Percentiles rank a stretch among this genome's conserved stretches.
Evolutionary conservation across 1,140 invertebrate genomes (phyloP).

Genomic region (Aphaenogaster ashmeadi): DNA sequence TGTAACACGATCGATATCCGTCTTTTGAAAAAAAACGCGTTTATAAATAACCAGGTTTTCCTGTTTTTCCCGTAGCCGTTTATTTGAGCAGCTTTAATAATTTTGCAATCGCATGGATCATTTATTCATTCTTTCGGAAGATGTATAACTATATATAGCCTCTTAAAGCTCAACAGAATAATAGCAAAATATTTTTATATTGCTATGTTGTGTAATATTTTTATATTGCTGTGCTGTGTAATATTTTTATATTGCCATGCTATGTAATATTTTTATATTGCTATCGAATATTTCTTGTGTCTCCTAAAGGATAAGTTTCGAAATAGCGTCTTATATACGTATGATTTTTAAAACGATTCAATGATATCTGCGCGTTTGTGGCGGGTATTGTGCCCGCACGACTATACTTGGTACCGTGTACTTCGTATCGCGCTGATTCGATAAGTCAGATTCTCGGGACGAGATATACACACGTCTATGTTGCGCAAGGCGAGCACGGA

Average conservation of each 20-base stretch:
- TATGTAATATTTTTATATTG: not conserved
- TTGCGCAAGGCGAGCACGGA: not conserved
- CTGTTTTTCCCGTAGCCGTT: not conserved
- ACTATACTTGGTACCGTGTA: not conserved
- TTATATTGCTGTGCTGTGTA: not conserved
- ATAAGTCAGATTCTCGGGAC: conserved; percentile 43
- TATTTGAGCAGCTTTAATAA: conserved; percentile 7
- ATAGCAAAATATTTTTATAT: not conserved
- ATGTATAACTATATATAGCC: not conserved
- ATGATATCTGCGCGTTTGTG: not conserved
- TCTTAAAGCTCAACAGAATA: not conserved
- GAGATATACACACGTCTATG: not conserved
- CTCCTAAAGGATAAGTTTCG: not conserved
- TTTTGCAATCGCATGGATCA: not conserved
- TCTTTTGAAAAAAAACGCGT: conserved; percentile 13
- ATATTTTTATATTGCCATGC: not conserved
- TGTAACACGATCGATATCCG: not conserved
- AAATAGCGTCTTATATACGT: not conserved
- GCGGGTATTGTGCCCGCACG: not conserved
- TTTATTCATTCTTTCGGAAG: not conserved
- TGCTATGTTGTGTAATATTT: not conserved
- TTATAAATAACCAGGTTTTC: conserved; percentile 7
- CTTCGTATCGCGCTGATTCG: conserved; percentile 26
- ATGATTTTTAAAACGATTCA: not conserved
- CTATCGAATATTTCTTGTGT: not conserved